Evolutionary conservation across 1,140 invertebrate genomes (phyloP).

Genomic region (Centruroides sculpturatus): DNA sequence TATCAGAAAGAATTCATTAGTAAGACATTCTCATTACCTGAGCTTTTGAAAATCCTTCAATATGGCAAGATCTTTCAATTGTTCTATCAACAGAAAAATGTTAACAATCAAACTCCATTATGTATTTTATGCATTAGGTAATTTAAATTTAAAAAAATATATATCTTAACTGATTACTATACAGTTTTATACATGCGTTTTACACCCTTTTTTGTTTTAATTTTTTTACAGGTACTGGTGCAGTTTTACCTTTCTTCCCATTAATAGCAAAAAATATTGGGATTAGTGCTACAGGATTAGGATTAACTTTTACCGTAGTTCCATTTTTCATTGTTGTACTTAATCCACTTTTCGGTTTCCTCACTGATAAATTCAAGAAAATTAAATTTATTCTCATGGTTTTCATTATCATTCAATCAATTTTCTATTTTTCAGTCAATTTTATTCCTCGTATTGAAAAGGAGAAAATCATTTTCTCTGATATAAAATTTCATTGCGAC

Average conservation of each 20-base stretch:
- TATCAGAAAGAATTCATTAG: too few relatives aligned
- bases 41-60: too few relatives aligned
- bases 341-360: slow-evolving; percentile 23
- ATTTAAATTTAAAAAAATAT: neutral
- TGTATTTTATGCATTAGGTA: slow-evolving; percentile 4
- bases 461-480: too few relatives aligned
- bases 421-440: too few relatives aligned
- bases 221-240: slow-evolving; percentile 38
- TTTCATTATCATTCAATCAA: too few relatives aligned
- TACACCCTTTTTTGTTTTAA: too few relatives aligned
- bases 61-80: too few relatives aligned
- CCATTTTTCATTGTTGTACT: slow-evolving; percentile 25
- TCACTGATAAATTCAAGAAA: slow-evolving; percentile 25
- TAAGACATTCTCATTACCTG: too few relatives aligned
- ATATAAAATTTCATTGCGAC: too few relatives aligned
- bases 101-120: slow-evolving; percentile 9
- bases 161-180: too few relatives aligned
- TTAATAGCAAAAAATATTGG: slow-evolving; percentile 33
- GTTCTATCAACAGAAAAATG: neutral
- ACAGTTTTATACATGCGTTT: too few relatives aligned
- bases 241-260: slow-evolving; percentile 26
- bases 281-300: slow-evolving; percentile 23
- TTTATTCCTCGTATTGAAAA: too few relatives aligned
- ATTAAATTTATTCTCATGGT: slow-evolving; percentile 21
- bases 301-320: slow-evolving; percentile 25